Evolutionary conservation across 1,140 invertebrate species (phyloP).

Genomic region (Ptiloglossa arizonensis): DNA sequence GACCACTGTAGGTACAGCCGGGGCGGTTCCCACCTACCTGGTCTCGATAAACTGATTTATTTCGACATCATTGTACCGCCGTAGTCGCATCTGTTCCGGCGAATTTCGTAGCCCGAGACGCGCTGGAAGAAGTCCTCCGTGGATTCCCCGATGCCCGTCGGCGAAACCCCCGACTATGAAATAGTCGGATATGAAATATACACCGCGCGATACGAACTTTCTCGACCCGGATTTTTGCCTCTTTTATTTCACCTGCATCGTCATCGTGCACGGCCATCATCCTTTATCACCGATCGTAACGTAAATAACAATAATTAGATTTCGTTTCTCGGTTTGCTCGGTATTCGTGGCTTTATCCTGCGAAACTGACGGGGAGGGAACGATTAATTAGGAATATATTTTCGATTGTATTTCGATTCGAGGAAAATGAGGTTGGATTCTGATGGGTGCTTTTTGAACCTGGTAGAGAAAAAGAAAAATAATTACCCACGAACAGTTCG

Average conservation of each 20-base stretch:
- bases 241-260: constrained; percentile 12
- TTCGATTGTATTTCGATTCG: no score
- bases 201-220: constrained; percentile 11
- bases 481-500: no score
- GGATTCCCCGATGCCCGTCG: constrained; percentile 20
- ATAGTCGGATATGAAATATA: constrained; percentile 38
- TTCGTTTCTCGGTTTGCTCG: neutral
- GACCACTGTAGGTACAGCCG: constrained; percentile 30
- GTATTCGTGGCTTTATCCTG: no score
- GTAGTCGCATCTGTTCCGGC: constrained; percentile 75
- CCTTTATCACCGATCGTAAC: neutral
- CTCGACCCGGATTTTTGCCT: neutral
- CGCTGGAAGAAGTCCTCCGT: constrained; percentile 41
- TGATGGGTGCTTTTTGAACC: no score
- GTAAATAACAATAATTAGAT: constrained; percentile 24
- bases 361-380: no score
- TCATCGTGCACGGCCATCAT: neutral
- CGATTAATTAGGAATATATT: no score
- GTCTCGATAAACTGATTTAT: constrained; percentile 81
- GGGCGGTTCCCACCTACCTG: constrained; percentile 72
- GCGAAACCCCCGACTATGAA: constrained; percentile 1
- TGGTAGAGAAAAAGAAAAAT: no score
- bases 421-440: no score
- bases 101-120: constrained; percentile 61
- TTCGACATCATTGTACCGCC: constrained; percentile 75